A percentile compares a stretch with the other conserved stretches of the same genome.
Conservation (phyloP, 2,113 vertebrate genomes). For the Solenodon paradoxus region DNA sequence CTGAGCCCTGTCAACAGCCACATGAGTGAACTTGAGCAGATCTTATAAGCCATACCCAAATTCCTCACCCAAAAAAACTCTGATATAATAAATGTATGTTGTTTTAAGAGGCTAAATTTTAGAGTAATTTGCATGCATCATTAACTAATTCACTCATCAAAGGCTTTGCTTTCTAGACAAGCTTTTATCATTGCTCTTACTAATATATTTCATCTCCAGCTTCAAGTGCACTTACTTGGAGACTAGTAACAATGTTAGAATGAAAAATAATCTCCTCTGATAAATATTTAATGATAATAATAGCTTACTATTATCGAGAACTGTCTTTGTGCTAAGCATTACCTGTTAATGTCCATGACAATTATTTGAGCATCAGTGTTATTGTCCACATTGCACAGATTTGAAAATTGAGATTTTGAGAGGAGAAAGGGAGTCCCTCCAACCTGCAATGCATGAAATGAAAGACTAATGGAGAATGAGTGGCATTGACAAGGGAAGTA, state of each 20-base stretch:
- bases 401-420: background rate
- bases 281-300: background rate
- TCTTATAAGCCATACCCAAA: background rate
- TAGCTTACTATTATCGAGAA: background rate
- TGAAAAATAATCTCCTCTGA: background rate
- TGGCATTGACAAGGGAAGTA: background rate
- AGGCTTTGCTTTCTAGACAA: background rate
- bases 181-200: background rate
- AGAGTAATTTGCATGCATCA: background rate
- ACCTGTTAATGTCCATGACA: background rate
- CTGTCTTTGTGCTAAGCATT: background rate
- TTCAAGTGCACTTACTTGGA: background rate
- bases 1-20: background rate
- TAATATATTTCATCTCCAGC: background rate
- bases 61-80: background rate
- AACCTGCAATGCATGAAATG: background rate
- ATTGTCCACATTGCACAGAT: background rate
- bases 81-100: background rate
- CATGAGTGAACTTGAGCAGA: background rate
- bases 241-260: background rate
- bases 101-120: background rate
- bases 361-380: background rate
- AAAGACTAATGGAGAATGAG: background rate
- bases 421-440: background rate
- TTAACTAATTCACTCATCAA: background rate